Conservation (phyloP, 2,797 vertebrate genomes). For the Leptatherina wallacei region DNA sequence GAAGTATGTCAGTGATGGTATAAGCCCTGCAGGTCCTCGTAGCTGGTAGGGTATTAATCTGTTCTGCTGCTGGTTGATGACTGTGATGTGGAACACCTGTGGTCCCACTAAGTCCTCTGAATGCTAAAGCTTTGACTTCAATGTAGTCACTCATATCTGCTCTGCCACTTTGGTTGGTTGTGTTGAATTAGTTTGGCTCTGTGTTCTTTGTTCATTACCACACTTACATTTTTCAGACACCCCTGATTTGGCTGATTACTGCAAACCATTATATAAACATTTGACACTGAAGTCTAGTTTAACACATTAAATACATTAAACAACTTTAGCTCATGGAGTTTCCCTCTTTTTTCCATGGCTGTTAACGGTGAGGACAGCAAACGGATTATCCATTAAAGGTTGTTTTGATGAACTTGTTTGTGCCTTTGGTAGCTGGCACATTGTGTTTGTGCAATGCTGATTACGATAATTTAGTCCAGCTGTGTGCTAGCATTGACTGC, state of each 20-base stretch:
- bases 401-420: too few relatives aligned
- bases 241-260: neutral
- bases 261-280: neutral
- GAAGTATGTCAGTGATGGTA: neutral
- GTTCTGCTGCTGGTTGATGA: neutral
- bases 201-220: too few relatives aligned
- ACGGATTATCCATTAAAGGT: too few relatives aligned
- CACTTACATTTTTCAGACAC: too few relatives aligned
- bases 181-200: neutral
- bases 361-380: too few relatives aligned
- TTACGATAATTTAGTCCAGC: too few relatives aligned
- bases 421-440: too few relatives aligned
- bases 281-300: neutral
- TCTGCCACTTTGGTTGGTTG: neutral
- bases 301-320: neutral
- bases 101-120: neutral
- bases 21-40: neutral
- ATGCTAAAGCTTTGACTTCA: neutral
- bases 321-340: neutral
- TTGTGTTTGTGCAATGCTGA: too few relatives aligned
- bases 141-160: neutral
- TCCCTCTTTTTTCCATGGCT: neutral
- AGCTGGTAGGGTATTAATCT: neutral
- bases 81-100: neutral
- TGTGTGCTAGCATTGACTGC: too few relatives aligned